These are phyloP conservation scores for Ephestia elutella DNA, from an alignment of 1,140 invertebrate species.

Conservation along the genomic window DNA sequence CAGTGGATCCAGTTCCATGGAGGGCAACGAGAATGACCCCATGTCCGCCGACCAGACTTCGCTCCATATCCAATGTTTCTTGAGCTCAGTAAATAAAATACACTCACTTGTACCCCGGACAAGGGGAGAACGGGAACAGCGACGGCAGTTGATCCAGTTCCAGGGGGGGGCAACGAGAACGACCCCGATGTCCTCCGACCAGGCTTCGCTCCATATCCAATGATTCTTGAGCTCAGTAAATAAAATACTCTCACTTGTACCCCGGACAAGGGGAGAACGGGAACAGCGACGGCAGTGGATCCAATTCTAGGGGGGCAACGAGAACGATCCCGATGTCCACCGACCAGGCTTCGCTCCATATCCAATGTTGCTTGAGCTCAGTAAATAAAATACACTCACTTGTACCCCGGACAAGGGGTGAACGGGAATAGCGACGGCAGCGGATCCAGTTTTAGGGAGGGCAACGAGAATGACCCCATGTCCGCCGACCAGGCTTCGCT, in stretches of 20 bases:
- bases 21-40: no score
- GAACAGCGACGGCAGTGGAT: conserved; percentile 83
- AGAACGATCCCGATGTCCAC: no score
- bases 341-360: no score
- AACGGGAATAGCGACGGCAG: conserved; percentile 83
- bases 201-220: no score
- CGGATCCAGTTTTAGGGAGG: conserved; percentile 84
- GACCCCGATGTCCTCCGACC: no score
- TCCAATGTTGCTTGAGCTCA: no score
- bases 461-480: conserved; percentile 86
- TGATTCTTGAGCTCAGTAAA: no score
- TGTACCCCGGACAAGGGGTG: conserved; percentile 83
- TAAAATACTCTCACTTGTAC: conserved; percentile 78
- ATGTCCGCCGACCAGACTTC: no score
- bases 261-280: conserved; percentile 82
- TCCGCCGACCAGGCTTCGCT: conserved; percentile 80
- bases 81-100: background rate
- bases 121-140: conserved; percentile 83
- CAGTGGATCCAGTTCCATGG: conserved; percentile 79
- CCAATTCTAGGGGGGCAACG: conserved; percentile 84
- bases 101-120: conserved; percentile 82
- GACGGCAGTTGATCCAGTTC: conserved; percentile 83
- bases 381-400: conserved; percentile 75
- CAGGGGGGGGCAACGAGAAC: conserved; percentile 27
- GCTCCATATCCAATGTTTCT: no score